Percentiles rank a stretch among this genome's conserved stretches.
Evolutionary conservation across 1,140 invertebrate species (phyloP).

Genomic region (Scaptomyza montana): DNA sequence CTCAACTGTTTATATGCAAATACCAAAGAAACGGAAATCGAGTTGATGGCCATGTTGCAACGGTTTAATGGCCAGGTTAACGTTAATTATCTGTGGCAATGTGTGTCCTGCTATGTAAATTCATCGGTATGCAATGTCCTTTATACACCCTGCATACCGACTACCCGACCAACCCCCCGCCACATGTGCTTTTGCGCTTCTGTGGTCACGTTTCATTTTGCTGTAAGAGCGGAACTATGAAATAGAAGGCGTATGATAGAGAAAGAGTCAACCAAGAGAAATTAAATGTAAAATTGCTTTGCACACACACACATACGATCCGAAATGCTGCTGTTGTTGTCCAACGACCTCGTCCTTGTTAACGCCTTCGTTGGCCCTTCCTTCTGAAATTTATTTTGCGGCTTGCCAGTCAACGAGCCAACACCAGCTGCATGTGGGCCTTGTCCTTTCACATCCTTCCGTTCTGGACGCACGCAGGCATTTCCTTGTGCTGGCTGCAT

Average conservation of each 20-base stretch:
- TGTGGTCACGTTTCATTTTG: conserved; percentile 1
- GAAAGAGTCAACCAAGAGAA: conserved; percentile 1
- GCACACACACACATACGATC: conserved; percentile 1
- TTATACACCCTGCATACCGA: too few relatives aligned
- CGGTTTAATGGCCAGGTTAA: conserved; percentile 48
- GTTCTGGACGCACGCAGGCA: conserved; percentile 22
- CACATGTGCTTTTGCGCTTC: not conserved
- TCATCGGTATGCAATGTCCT: conserved; percentile 3
- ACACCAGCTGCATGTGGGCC: conserved; percentile 51
- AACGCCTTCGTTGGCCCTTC: conserved; percentile 53
- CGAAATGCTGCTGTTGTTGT: not conserved
- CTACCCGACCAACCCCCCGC: not conserved
- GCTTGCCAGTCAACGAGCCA: conserved; percentile 24
- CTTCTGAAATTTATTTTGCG: conserved; percentile 65
- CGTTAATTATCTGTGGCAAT: conserved; percentile 44
- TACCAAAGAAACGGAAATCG: conserved; percentile 4
- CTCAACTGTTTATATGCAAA: conserved; percentile 31
- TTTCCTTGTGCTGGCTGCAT: conserved; percentile 30
- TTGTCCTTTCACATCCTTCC: conserved; percentile 34
- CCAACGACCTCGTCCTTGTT: conserved; percentile 21
- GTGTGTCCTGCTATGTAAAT: conserved; percentile 6
- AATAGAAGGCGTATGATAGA: not conserved
- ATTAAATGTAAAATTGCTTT: conserved; percentile 45
- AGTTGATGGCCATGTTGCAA: conserved; percentile 24
- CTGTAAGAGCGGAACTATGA: not conserved